Conservation (phyloP, 2,797 vertebrate species). For the Crax fasciolata region DNA sequence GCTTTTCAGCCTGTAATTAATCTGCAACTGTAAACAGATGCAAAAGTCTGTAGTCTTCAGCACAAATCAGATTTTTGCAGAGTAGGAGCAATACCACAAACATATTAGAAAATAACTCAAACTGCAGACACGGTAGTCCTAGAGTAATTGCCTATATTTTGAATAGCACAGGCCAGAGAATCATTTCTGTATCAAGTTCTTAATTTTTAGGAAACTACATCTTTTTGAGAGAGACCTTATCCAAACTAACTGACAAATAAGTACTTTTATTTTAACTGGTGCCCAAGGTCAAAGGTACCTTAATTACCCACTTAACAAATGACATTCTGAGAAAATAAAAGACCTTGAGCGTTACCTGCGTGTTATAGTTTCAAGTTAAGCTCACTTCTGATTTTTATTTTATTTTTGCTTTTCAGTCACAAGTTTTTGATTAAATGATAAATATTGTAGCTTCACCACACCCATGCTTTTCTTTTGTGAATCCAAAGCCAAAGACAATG, state of each 20-base stretch:
- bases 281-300: background rate
- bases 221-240: background rate
- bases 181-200: background rate
- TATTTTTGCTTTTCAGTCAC: background rate
- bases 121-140: background rate
- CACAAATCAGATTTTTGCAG: background rate
- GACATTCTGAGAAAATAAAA: background rate
- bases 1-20: conserved; percentile 31
- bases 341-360: background rate
- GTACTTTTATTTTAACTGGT: background rate
- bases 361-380: background rate
- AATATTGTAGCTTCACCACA: background rate
- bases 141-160: background rate
- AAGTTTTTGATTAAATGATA: background rate
- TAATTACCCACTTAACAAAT: background rate
- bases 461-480: background rate
- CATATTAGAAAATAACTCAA: background rate
- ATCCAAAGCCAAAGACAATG: background rate
- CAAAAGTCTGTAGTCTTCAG: background rate
- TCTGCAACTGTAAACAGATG: background rate
- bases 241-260: background rate
- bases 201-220: background rate
- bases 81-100: background rate
- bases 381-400: background rate
- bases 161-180: background rate